These are phyloP conservation scores for Peromyscus melanophrys DNA, from an alignment of 2,797 vertebrate species.

Conservation along the genomic window DNA sequence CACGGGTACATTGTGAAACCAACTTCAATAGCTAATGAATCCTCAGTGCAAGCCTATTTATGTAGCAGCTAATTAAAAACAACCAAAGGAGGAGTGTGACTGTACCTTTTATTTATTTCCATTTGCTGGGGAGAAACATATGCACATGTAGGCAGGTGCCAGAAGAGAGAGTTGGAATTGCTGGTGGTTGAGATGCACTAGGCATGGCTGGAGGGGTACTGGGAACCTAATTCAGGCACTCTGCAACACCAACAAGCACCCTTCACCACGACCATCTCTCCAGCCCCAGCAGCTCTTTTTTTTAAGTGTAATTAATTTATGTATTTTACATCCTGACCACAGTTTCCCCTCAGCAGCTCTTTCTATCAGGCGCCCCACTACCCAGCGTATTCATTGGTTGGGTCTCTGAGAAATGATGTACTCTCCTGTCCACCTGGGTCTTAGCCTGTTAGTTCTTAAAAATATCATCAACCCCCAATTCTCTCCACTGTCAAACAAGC, in stretches of 20 bases:
- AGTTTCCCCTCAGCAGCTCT: not conserved
- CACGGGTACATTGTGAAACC: not conserved
- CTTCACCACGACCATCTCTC: not conserved
- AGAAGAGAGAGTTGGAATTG: not conserved
- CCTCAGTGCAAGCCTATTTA: not conserved
- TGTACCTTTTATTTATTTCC: not conserved
- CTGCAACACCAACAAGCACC: not conserved
- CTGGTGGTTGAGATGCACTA: not conserved
- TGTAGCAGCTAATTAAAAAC: not conserved
- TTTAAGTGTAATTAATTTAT: not conserved
- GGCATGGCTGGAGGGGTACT: not conserved
- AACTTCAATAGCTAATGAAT: not conserved
- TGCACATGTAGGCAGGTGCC: not conserved
- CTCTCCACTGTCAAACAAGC: slow-evolving; percentile 17
- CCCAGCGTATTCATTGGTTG: not conserved
- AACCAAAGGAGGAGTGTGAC: not conserved
- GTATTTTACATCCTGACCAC: not conserved
- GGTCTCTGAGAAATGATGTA: not conserved
- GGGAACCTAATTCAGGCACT: not conserved
- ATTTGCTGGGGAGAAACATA: not conserved
- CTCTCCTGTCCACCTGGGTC: accelerated
- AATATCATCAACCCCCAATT: not conserved
- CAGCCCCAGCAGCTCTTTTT: not conserved
- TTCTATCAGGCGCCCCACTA: not conserved
- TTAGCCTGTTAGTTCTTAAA: accelerated